These are phyloP conservation scores for Atlantisia rogersi DNA, from an alignment of 2,113 vertebrate genomes.

Conservation along the genomic window DNA sequence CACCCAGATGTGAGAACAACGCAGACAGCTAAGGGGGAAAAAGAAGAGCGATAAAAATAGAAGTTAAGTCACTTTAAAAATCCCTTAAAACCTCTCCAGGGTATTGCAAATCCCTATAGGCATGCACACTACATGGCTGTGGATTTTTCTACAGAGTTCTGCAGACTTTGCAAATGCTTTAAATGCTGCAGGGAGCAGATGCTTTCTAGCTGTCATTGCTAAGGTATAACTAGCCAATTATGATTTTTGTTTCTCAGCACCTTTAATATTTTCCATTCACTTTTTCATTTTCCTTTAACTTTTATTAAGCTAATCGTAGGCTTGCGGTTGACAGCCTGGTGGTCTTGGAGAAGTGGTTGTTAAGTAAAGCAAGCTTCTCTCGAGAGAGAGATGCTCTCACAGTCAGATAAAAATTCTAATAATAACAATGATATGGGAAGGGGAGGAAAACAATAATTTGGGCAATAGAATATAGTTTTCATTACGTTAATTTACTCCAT, in stretches of 20 bases:
- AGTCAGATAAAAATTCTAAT: slow-evolving; percentile 41
- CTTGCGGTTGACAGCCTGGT: slow-evolving; percentile 25
- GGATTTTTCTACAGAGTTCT: slow-evolving; percentile 44
- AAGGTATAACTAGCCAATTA: not conserved
- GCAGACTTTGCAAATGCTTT: slow-evolving; percentile 27
- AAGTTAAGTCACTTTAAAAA: slow-evolving; percentile 3
- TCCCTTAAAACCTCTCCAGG: not conserved
- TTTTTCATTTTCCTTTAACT: slow-evolving; percentile 22
- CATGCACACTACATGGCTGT: not conserved
- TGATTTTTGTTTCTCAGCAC: not conserved
- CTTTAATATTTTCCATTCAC: slow-evolving; percentile 23
- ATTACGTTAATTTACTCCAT: slow-evolving; percentile 42
- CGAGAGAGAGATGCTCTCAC: not conserved
- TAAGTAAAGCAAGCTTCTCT: slow-evolving; percentile 22
- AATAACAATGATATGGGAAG: not conserved
- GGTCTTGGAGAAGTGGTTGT: slow-evolving; percentile 20
- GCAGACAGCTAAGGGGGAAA: not conserved
- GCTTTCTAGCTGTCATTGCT: not conserved
- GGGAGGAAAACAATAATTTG: slow-evolving; percentile 32
- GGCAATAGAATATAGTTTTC: slow-evolving; percentile 8
- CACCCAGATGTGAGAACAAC: not conserved
- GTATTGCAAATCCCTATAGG: slow-evolving; percentile 33
- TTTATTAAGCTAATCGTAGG: slow-evolving; percentile 28
- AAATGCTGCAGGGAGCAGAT: not conserved
- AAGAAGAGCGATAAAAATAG: not conserved